phyloP scores from a whole-genome alignment of 2,797 vertebrate species.

The Melanotaenia parkinsoni region DNA sequence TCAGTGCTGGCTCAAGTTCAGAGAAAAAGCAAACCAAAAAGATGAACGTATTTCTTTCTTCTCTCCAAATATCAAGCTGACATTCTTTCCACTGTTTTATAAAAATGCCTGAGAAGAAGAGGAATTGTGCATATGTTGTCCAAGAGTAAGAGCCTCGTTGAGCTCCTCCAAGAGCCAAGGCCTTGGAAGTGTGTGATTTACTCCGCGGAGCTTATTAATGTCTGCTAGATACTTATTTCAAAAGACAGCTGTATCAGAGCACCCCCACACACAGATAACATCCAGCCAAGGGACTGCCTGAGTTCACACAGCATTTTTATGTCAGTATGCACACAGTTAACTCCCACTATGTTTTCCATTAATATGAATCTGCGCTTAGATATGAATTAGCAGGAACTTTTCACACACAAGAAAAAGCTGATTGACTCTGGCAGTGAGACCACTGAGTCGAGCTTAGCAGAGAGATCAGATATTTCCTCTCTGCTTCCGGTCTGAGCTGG shows the following conservation, averaged over 20 bases:
- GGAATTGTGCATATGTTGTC: constrained; percentile 75
- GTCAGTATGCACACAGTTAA: constrained; percentile 40
- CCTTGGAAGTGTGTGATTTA: constrained; percentile 78
- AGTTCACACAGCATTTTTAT: constrained; percentile 52
- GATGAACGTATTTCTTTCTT: constrained; percentile 80
- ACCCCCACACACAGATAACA: constrained; percentile 50
- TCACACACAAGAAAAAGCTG: constrained; percentile 21
- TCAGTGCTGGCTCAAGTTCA: constrained; percentile 81
- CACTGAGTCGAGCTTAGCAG: constrained; percentile 8
- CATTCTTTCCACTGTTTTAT: constrained; percentile 85
- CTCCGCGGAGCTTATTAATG: constrained; percentile 74
- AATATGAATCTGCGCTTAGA: constrained; percentile 32
- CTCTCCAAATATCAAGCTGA: constrained; percentile 80
- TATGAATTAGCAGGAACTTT: constrained; percentile 24
- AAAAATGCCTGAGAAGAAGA: constrained; percentile 81
- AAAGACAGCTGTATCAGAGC: constrained; percentile 67
- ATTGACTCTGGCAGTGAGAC: constrained; percentile 3
- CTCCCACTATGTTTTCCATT: constrained; percentile 38
- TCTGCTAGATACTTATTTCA: constrained; percentile 70
- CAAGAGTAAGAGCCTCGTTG: constrained; percentile 75
- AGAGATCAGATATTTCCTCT: constrained; percentile 10
- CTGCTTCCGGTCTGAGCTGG: constrained; percentile 3
- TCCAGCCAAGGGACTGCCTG: constrained; percentile 56
- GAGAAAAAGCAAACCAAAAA: constrained; percentile 75
- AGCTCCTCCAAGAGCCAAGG: constrained; percentile 67